These are phyloP conservation scores for Labeo rohita DNA, from an alignment of 2,113 vertebrate species.

Conservation along the genomic window DNA sequence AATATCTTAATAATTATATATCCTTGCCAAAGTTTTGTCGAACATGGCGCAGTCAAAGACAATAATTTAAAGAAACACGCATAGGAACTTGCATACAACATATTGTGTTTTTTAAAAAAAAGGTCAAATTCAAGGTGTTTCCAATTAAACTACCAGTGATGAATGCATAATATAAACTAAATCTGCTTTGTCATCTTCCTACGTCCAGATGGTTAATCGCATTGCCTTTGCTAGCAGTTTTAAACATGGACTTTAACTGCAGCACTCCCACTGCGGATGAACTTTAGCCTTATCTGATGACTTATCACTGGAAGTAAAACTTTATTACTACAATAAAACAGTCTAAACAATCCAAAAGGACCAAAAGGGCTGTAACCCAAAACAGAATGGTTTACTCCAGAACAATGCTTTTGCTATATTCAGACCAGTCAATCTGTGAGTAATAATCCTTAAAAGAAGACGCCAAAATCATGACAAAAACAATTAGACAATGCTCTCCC, in stretches of 20 bases:
- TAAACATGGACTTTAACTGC: constrained; percentile 1
- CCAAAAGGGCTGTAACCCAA: background rate
- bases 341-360: background rate
- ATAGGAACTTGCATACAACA: background rate
- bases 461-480: background rate
- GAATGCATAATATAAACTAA: background rate
- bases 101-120: background rate
- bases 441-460: background rate
- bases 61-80: background rate
- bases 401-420: constrained; percentile 7
- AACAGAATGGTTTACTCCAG: background rate
- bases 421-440: background rate
- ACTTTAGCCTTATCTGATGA: constrained; percentile 19
- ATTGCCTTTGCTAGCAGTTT: background rate
- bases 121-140: background rate
- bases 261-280: background rate
- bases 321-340: constrained; percentile 27
- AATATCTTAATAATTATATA: too few relatives aligned
- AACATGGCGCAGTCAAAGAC: background rate
- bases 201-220: background rate
- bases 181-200: background rate
- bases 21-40: background rate
- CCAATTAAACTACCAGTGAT: background rate
- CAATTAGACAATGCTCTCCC: background rate
- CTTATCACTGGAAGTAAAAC: constrained; percentile 14